These are phyloP conservation scores for Caenorhabditis doughertyi DNA, from an alignment of 2,888 invertebrate genomes.

Conservation along the genomic window DNA sequence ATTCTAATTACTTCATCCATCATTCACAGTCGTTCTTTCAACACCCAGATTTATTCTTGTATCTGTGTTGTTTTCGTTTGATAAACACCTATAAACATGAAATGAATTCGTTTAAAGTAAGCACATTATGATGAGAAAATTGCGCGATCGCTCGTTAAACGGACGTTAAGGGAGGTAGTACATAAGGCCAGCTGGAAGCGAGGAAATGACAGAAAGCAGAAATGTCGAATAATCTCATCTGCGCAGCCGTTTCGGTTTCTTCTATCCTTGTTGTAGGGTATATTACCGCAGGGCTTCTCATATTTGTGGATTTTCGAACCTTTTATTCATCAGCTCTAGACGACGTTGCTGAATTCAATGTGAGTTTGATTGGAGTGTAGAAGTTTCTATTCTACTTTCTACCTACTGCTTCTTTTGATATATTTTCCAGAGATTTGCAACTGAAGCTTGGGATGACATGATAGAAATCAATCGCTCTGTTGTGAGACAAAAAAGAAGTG, in stretches of 20 bases:
- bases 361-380: too few relatives aligned
- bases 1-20: slow-evolving; percentile 69
- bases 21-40: slow-evolving; percentile 6
- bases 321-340: slow-evolving; percentile 47
- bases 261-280: slow-evolving; percentile 53
- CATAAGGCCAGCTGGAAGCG: slow-evolving; percentile 42
- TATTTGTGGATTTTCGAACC: slow-evolving; percentile 51
- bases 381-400: too few relatives aligned
- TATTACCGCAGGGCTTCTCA: slow-evolving; percentile 51
- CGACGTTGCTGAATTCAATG: slow-evolving; percentile 62
- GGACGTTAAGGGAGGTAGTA: slow-evolving; percentile 39
- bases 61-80: slow-evolving; percentile 39
- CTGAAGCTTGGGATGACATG: slow-evolving; percentile 65
- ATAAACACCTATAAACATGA: slow-evolving; percentile 59
- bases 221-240: slow-evolving; percentile 52
- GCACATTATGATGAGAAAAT: slow-evolving; percentile 52
- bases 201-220: slow-evolving; percentile 21
- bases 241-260: slow-evolving; percentile 46
- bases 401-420: neutral
- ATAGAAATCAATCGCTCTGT: slow-evolving; percentile 49
- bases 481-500: slow-evolving; percentile 47
- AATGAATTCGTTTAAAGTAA: slow-evolving; percentile 50
- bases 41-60: slow-evolving; percentile 33
- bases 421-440: slow-evolving; percentile 47
- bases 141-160: slow-evolving; percentile 58